Conservation (phyloP, 1,140 invertebrate species). For the Aricia agestis region DNA sequence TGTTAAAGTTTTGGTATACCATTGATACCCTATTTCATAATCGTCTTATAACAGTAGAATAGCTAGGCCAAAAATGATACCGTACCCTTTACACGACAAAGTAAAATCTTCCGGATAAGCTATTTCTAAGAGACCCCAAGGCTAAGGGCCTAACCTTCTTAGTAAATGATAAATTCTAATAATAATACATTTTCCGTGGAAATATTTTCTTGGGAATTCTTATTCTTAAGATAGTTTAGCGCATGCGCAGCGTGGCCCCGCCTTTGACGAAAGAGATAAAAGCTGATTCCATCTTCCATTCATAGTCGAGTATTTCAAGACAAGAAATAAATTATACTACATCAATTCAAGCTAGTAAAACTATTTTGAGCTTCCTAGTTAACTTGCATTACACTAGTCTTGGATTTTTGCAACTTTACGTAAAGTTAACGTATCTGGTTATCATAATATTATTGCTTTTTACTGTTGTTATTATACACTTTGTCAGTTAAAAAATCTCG, state of each 20-base stretch:
- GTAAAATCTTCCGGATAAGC: too few species aligned
- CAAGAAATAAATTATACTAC: slow-evolving; percentile 14
- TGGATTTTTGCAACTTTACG: too few species aligned
- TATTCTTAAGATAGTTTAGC: slow-evolving; percentile 59
- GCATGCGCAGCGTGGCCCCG: slow-evolving; percentile 60
- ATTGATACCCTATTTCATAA: too few species aligned
- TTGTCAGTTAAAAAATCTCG: too few species aligned
- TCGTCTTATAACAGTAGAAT: too few species aligned
- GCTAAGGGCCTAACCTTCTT: not conserved
- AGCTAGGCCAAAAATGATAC: too few species aligned
- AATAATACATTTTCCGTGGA: not conserved
- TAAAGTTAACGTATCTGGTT: too few species aligned
- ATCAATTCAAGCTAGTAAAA: not conserved
- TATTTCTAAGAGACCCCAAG: not conserved
- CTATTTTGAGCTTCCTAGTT: not conserved
- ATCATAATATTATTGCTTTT: too few species aligned
- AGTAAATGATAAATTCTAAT: not conserved
- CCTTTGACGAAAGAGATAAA: slow-evolving; percentile 58
- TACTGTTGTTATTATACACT: too few species aligned
- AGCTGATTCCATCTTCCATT: slow-evolving; percentile 40
- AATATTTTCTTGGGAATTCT: slow-evolving; percentile 35
- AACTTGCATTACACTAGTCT: too few species aligned
- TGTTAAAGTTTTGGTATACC: too few species aligned
- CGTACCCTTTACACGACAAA: too few species aligned
- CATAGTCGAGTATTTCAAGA: slow-evolving; percentile 5